phyloP scores from a whole-genome alignment of 1,140 invertebrate species.

The Hermetia illucens region DNA sequence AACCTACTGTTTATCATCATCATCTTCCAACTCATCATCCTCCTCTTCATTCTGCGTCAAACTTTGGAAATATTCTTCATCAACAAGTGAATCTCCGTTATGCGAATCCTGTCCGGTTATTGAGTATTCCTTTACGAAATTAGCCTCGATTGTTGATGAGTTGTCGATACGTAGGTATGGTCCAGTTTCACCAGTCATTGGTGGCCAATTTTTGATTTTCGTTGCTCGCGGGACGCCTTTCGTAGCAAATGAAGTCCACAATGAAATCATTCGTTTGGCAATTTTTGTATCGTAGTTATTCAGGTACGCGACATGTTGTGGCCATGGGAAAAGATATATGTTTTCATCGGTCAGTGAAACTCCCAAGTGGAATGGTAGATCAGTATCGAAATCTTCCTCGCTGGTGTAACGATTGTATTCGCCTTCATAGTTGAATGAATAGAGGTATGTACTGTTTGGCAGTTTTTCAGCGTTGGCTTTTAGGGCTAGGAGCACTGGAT shows the following conservation, averaged over 20 bases:
- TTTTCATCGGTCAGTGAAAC: conserved; percentile 27
- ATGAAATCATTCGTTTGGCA: conserved; percentile 19
- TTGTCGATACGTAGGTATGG: conserved; percentile 23
- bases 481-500: conserved; percentile 22
- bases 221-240: conserved; percentile 16
- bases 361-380: conserved; percentile 24
- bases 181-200: conserved; percentile 21
- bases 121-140: conserved; percentile 23
- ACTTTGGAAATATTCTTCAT: conserved; percentile 23
- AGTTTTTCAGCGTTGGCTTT: conserved; percentile 26
- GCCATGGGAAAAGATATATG: conserved; percentile 31
- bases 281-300: conserved; percentile 22
- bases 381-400: conserved; percentile 9
- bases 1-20: not conserved
- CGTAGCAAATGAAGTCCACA: conserved; percentile 25
- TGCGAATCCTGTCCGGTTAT: conserved; percentile 17
- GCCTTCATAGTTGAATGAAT: conserved; percentile 25
- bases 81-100: conserved; percentile 19
- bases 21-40: not conserved
- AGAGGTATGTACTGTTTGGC: conserved; percentile 22
- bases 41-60: not conserved
- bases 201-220: conserved; percentile 16
- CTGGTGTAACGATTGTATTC: conserved; percentile 20
- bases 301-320: conserved; percentile 14
- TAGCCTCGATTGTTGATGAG: conserved; percentile 17